Conservation (phyloP, 2,888 invertebrate genomes). For the Oxyteleia sp. region DNA sequence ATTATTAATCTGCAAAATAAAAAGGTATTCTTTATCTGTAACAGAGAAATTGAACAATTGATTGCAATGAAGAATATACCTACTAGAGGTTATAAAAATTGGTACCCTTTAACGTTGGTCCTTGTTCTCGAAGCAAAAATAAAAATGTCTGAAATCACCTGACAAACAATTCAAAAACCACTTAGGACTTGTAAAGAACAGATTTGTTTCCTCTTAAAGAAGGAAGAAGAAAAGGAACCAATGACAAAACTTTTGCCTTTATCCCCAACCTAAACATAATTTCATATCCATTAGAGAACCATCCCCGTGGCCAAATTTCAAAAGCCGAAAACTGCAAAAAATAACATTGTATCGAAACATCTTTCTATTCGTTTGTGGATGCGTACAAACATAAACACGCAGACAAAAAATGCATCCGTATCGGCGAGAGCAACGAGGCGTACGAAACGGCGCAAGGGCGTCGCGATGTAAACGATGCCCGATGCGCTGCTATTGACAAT, state of each 20-base stretch:
- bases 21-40: no score
- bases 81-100: no score
- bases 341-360: constrained; percentile 18
- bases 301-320: not conserved
- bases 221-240: not conserved
- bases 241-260: not conserved
- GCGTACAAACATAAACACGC: constrained; percentile 49
- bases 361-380: constrained; percentile 8
- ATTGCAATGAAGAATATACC: no score
- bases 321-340: constrained; percentile 10
- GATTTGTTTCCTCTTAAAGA: no score
- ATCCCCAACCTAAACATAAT: constrained; percentile 25
- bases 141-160: no score
- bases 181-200: no score
- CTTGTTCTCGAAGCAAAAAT: no score
- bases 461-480: constrained; percentile 72
- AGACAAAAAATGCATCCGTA: constrained; percentile 30
- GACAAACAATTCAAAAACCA: no score
- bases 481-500: constrained; percentile 82
- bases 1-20: no score
- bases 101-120: no score
- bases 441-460: constrained; percentile 51
- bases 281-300: constrained; percentile 19
- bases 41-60: no score
- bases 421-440: constrained; percentile 21